phyloP scores from a whole-genome alignment of 2,113 vertebrate species.

The Anoplopoma fimbria region DNA sequence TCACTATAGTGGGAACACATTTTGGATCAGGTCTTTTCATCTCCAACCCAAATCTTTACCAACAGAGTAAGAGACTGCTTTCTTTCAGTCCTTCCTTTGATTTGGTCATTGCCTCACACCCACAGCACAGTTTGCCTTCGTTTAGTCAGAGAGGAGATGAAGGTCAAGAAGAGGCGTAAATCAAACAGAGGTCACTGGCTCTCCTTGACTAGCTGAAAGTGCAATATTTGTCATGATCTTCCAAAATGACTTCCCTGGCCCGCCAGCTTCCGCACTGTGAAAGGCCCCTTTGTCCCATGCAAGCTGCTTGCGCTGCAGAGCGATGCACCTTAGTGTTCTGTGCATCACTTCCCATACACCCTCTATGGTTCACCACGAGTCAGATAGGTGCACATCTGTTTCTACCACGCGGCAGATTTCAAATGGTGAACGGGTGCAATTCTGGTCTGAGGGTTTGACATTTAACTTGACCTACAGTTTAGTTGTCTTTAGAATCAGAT shows the following conservation, averaged over 20 bases:
- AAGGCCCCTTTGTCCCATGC: conserved; percentile 77
- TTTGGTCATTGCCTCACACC: conserved; percentile 30
- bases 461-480: conserved; percentile 8
- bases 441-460: conserved; percentile 25
- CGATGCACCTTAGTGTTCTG: conserved; percentile 57
- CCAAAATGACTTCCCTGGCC: conserved; percentile 72
- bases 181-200: conserved; percentile 65
- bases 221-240: conserved; percentile 83
- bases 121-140: conserved; percentile 36
- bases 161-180: conserved; percentile 61
- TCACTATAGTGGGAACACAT: not conserved
- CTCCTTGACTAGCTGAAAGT: conserved; percentile 65
- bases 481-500: conserved; percentile 5
- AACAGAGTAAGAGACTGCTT: conserved; percentile 1
- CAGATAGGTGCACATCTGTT: conserved; percentile 41
- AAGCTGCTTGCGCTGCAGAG: conserved; percentile 60
- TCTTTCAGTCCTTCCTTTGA: conserved; percentile 32
- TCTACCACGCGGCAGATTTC: conserved; percentile 1
- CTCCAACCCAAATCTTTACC: not conserved
- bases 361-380: conserved; percentile 32
- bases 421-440: not conserved
- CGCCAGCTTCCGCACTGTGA: conserved; percentile 69
- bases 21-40: conserved; percentile 3
- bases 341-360: conserved; percentile 39
- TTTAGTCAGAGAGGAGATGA: conserved; percentile 47